Conservation (phyloP, 1,140 invertebrate genomes). For the Bathynomus jamesi region DNA sequence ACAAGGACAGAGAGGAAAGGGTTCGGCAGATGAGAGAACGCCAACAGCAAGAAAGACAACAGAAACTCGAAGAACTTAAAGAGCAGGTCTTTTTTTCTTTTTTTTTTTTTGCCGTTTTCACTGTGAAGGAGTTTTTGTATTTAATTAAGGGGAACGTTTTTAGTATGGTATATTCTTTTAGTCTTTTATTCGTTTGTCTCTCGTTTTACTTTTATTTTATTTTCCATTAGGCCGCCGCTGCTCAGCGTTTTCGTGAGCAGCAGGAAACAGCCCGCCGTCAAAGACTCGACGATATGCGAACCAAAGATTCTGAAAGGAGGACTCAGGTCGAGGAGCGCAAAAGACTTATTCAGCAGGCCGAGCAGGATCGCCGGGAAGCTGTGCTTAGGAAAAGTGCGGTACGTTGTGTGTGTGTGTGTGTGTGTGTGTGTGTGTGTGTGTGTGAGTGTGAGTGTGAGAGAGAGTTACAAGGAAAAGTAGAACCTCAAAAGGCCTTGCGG, state of each 20-base stretch:
- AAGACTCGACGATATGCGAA: constrained; percentile 68
- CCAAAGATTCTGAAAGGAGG: constrained; percentile 64
- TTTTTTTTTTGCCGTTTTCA: background rate
- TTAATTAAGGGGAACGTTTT: background rate
- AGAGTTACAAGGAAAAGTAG: too few relatives aligned
- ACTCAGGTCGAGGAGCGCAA: constrained; percentile 76
- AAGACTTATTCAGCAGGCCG: constrained; percentile 74
- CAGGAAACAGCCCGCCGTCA: constrained; percentile 71
- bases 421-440: background rate
- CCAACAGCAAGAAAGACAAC: constrained; percentile 75
- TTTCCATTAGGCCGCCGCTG: constrained; percentile 58
- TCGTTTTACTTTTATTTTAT: background rate
- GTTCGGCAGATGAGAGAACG: constrained; percentile 54
- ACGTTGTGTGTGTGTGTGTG: constrained; percentile 7
- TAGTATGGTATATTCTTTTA: background rate
- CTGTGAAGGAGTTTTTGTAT: background rate
- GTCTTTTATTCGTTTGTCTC: background rate
- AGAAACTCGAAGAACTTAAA: constrained; percentile 74
- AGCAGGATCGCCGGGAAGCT: constrained; percentile 70
- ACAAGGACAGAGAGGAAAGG: constrained; percentile 45
- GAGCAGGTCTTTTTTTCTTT: constrained; percentile 43
- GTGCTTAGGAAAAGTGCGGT: constrained; percentile 68
- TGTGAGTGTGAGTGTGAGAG: background rate
- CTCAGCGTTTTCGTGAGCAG: constrained; percentile 77
- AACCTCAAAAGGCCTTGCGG: too few relatives aligned